A percentile compares a stretch with the other conserved stretches of the same genome.
Conservation (phyloP, 2,113 vertebrate species). For the Myrmophylax atrothorax region DNA sequence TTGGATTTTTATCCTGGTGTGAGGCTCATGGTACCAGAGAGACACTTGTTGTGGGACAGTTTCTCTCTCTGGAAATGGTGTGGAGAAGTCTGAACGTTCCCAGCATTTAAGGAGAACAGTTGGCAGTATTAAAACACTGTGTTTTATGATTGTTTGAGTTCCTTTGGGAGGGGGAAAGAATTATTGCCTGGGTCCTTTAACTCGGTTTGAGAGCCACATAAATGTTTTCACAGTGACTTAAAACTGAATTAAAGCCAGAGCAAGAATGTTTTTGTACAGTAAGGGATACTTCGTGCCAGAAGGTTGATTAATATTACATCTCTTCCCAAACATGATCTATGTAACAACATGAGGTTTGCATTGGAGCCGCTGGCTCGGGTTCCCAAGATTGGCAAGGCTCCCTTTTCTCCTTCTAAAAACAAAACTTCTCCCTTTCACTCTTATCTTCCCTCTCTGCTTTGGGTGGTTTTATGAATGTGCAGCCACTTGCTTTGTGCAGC, state of each 20-base stretch:
- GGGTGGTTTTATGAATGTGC: background rate
- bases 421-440: slow-evolving; percentile 47
- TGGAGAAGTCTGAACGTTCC: background rate
- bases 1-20: slow-evolving; percentile 16
- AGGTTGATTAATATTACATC: slow-evolving; percentile 58
- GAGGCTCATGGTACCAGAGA: slow-evolving; percentile 21
- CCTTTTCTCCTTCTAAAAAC: slow-evolving; percentile 52
- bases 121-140: slow-evolving; percentile 14
- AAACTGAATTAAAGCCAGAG: slow-evolving; percentile 73
- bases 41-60: background rate
- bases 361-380: slow-evolving; percentile 54
- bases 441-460: background rate
- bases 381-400: slow-evolving; percentile 38
- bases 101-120: background rate
- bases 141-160: slow-evolving; percentile 39
- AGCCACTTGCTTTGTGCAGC: background rate
- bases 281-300: slow-evolving; percentile 59
- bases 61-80: background rate
- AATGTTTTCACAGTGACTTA: slow-evolving; percentile 73
- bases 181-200: slow-evolving; percentile 62
- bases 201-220: slow-evolving; percentile 65
- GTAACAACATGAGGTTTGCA: slow-evolving; percentile 60
- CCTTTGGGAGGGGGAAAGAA: slow-evolving; percentile 33
- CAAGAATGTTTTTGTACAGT: slow-evolving; percentile 68
- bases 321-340: slow-evolving; percentile 45